Evolutionary conservation across 35 echinoderm and acorn worm species (phyloP).

Genomic region (Heliocidaris tuberculata): DNA sequence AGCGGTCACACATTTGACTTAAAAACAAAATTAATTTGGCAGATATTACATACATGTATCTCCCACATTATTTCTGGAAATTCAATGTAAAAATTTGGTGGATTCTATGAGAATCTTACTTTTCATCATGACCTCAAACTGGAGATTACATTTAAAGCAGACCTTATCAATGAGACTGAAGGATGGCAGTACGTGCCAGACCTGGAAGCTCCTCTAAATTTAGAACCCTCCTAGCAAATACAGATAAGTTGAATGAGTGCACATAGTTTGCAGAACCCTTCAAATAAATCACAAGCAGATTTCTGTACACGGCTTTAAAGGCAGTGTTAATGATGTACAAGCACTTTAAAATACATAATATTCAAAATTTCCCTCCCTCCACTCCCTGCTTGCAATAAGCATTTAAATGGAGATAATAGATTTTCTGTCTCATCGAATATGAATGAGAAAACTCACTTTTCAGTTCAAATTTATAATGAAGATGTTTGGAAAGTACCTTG

Average conservation of each 20-base stretch:
- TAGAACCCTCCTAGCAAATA: not conserved
- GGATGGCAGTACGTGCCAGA: not conserved
- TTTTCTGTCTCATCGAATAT: no score
- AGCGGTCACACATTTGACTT: no score
- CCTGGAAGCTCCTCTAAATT: not conserved
- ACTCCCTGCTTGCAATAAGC: no score
- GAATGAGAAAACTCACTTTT: no score
- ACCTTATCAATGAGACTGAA: not conserved
- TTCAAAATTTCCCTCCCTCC: not conserved
- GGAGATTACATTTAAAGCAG: not conserved
- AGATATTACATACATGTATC: not conserved
- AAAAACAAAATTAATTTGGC: not conserved
- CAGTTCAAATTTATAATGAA: no score
- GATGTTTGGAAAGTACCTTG: not conserved
- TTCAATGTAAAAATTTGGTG: not conserved
- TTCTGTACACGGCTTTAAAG: not conserved
- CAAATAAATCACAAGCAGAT: not conserved
- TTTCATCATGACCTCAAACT: not conserved
- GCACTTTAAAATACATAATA: not conserved
- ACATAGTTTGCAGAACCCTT: not conserved
- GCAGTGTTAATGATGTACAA: not conserved
- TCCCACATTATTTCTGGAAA: no score
- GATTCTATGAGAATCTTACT: not conserved
- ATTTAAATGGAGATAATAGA: no score
- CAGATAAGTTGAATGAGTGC: not conserved